These are phyloP conservation scores for Bombus waltoni DNA, from an alignment of 1,140 invertebrate genomes.

Conservation along the genomic window DNA sequence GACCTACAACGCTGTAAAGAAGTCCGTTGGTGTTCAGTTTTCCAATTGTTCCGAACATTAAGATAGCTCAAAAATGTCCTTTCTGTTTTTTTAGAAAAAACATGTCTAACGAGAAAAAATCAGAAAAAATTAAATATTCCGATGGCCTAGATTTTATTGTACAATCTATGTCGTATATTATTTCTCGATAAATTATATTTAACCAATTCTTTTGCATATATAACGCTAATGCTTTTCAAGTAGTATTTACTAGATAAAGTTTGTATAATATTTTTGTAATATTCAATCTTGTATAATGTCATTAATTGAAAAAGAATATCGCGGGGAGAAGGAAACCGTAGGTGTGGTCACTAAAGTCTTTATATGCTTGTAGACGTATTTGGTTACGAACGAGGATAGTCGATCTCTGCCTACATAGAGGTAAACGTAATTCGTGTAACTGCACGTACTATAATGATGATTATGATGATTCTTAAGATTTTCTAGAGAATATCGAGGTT, in stretches of 20 bases:
- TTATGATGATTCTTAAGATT: not conserved
- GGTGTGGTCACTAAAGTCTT: slow-evolving; percentile 72
- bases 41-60: not conserved
- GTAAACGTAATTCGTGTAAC: slow-evolving; percentile 54
- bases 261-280: too few relatives aligned
- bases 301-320: slow-evolving; percentile 42
- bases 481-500: not conserved
- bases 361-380: slow-evolving; percentile 73
- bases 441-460: not conserved
- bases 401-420: slow-evolving; percentile 61
- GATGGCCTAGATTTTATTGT: not conserved
- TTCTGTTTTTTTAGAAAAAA: not conserved
- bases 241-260: slow-evolving; percentile 12
- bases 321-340: slow-evolving; percentile 40
- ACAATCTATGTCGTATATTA: not conserved
- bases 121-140: not conserved
- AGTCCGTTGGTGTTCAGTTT: not conserved
- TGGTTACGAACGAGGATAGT: slow-evolving; percentile 74
- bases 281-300: slow-evolving; percentile 5
- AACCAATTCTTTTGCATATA: not conserved
- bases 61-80: not conserved
- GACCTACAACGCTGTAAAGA: slow-evolving; percentile 6
- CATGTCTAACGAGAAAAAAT: not conserved
- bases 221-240: slow-evolving; percentile 13
- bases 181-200: not conserved